These are phyloP conservation scores for Chloropsis cyanopogon DNA, from an alignment of 2,113 vertebrate genomes.

Conservation along the genomic window DNA sequence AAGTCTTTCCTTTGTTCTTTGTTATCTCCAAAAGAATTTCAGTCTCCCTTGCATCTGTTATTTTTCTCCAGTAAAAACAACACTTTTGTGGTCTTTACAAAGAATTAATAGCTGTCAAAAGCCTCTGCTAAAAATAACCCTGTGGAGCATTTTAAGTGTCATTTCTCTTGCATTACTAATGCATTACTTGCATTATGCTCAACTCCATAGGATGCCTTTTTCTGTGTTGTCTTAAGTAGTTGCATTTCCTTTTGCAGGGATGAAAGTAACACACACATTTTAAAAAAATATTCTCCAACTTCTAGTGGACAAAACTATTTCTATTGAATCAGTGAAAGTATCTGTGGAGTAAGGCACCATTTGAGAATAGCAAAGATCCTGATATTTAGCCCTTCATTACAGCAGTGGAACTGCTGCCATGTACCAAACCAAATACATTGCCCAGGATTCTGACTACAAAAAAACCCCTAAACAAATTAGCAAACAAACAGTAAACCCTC, in stretches of 20 bases:
- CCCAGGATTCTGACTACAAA: background rate
- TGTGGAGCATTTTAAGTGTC: background rate
- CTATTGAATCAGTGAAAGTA: background rate
- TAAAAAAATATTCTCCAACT: background rate
- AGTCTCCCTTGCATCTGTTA: constrained; percentile 33
- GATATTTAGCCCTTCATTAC: background rate
- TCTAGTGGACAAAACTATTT: background rate
- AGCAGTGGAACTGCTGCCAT: background rate
- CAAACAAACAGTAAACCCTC: background rate
- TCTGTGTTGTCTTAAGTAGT: background rate
- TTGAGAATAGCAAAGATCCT: background rate
- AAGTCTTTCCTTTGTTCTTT: constrained; percentile 31
- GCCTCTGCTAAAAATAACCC: background rate
- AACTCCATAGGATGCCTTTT: background rate
- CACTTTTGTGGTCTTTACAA: background rate
- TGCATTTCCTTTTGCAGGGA: background rate
- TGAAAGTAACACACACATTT: background rate
- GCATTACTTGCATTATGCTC: background rate
- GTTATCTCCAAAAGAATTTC: constrained; percentile 35
- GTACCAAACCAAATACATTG: background rate
- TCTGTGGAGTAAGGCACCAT: background rate
- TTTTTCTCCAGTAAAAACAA: constrained; percentile 40
- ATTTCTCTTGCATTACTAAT: background rate
- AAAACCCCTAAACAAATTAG: background rate
- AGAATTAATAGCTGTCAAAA: background rate